Conservation (phyloP, 1,140 invertebrate species). For the Drosophila watanabei region DNA sequence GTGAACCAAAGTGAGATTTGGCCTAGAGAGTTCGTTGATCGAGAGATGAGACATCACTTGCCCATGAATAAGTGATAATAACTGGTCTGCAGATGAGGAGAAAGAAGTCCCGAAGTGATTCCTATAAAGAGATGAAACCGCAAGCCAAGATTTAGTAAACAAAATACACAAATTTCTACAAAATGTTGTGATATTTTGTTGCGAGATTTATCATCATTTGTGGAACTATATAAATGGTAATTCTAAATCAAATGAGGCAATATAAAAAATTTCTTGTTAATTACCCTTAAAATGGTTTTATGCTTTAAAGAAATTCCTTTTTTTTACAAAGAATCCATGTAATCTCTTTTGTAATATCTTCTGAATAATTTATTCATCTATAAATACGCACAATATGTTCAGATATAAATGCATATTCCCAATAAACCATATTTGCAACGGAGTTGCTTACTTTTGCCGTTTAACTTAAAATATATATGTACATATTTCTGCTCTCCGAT, state of each 20-base stretch:
- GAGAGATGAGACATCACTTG: constrained; percentile 37
- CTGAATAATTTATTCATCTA: not conserved
- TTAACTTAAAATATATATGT: not conserved
- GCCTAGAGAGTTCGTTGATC: constrained; percentile 68
- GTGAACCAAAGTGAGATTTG: constrained; percentile 19
- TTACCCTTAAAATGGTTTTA: too few species aligned
- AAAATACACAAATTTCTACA: constrained; percentile 1
- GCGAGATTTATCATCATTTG: not conserved
- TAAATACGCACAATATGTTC: not conserved
- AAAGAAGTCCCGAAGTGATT: constrained; percentile 23
- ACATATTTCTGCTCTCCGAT: constrained; percentile 28
- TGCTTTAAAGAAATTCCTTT: too few species aligned
- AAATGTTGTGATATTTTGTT: not conserved
- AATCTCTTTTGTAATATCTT: too few species aligned
- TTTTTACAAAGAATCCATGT: not conserved
- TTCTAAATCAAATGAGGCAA: not conserved
- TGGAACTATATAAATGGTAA: too few species aligned
- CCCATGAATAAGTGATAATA: constrained; percentile 36
- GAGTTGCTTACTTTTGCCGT: constrained; percentile 36
- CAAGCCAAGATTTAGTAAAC: constrained; percentile 16
- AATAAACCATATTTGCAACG: constrained; percentile 4
- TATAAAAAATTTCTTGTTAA: too few species aligned
- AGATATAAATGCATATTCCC: constrained; percentile 1
- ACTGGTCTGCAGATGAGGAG: constrained; percentile 17
- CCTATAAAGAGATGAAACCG: constrained; percentile 22